Evolutionary conservation across 2,888 invertebrate species (phyloP).

Genomic region (Ormyrus pomaceus): DNA sequence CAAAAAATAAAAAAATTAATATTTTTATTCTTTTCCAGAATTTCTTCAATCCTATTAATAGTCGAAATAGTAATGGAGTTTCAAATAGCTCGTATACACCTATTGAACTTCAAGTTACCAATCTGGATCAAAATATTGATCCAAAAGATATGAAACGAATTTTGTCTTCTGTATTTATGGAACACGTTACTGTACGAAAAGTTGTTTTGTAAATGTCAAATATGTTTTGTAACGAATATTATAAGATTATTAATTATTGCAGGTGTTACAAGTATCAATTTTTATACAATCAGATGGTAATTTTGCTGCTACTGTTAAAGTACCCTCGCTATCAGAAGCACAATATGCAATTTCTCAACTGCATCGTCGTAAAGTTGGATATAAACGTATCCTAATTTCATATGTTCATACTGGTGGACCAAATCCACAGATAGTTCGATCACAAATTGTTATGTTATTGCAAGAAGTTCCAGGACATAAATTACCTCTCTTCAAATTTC

Average conservation of each 20-base stretch:
- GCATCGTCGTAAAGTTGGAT: slow-evolving; percentile 89
- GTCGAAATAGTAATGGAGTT: slow-evolving; percentile 62
- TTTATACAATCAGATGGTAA: slow-evolving; percentile 82
- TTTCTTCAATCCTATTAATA: slow-evolving; percentile 73
- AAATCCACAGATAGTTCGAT: slow-evolving; percentile 81
- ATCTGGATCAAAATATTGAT: slow-evolving; percentile 84
- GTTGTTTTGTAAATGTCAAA: neutral
- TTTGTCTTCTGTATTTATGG: slow-evolving; percentile 80
- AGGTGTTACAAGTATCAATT: slow-evolving; percentile 81
- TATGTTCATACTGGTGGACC: slow-evolving; percentile 81
- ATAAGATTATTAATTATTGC: slow-evolving; percentile 27
- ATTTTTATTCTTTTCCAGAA: slow-evolving; percentile 62
- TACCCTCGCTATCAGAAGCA: slow-evolving; percentile 84
- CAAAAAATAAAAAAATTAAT: neutral
- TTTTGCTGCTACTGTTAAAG: slow-evolving; percentile 83
- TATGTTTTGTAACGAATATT: neutral
- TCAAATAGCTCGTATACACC: slow-evolving; percentile 70
- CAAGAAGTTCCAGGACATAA: slow-evolving; percentile 85
- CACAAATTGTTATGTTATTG: slow-evolving; percentile 85
- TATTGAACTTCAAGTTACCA: slow-evolving; percentile 81
- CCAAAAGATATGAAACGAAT: slow-evolving; percentile 81
- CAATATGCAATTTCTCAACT: slow-evolving; percentile 87
- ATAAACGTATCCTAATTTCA: slow-evolving; percentile 87
- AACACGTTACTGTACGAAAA: slow-evolving; percentile 80
- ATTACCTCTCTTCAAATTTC: slow-evolving; percentile 87